Evolutionary conservation across 2,113 vertebrate genomes (phyloP).

Genomic region (Morone chrysops): DNA sequence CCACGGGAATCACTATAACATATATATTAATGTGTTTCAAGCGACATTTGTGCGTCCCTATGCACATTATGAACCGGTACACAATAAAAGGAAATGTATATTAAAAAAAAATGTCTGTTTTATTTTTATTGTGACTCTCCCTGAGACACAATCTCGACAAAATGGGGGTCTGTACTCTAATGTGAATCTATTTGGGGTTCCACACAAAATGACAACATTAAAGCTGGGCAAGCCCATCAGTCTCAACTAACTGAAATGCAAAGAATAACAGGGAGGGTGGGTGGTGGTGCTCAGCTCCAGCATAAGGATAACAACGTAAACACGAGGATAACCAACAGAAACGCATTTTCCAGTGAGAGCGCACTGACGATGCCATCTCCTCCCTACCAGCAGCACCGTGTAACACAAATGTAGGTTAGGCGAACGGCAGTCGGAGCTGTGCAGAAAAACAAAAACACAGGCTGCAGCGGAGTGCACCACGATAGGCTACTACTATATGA

Average conservation of each 20-base stretch:
- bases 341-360: slow-evolving; percentile 68
- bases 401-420: slow-evolving; percentile 83
- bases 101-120: background rate
- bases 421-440: slow-evolving; percentile 78
- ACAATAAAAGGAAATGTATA: no score
- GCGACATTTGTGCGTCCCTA: no score
- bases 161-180: slow-evolving; percentile 56
- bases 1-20: background rate
- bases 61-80: no score
- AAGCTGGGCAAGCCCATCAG: slow-evolving; percentile 67
- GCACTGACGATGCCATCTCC: slow-evolving; percentile 71
- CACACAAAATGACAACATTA: slow-evolving; percentile 39
- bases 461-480: slow-evolving; percentile 74
- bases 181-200: slow-evolving; percentile 39
- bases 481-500: slow-evolving; percentile 80
- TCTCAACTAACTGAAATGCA: slow-evolving; percentile 42
- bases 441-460: slow-evolving; percentile 85
- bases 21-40: background rate
- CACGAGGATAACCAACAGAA: slow-evolving; percentile 73
- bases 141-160: slow-evolving; percentile 48
- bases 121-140: slow-evolving; percentile 7
- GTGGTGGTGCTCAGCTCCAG: slow-evolving; percentile 54
- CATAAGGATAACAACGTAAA: slow-evolving; percentile 76
- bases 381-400: slow-evolving; percentile 70
- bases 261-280: slow-evolving; percentile 32